A percentile compares a stretch with the other conserved stretches of the same genome.
Conservation (phyloP, 2,888 invertebrate species). For the Pollenia amentaria region DNA sequence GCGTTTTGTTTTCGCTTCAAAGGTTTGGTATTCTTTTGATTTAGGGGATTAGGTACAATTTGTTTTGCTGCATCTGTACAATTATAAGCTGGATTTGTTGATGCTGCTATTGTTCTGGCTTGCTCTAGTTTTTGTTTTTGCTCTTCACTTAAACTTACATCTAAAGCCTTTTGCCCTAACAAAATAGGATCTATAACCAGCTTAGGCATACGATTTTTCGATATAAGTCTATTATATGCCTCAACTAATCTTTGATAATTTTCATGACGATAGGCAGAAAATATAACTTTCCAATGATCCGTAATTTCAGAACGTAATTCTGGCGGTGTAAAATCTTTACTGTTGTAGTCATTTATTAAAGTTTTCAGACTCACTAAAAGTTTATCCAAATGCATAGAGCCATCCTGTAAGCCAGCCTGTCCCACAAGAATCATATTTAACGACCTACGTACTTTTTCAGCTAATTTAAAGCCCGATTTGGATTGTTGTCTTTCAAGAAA, state of each 20-base stretch:
- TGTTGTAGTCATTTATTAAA: constrained; percentile 77
- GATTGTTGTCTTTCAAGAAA: constrained; percentile 85
- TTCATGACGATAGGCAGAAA: constrained; percentile 84
- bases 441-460: constrained; percentile 85
- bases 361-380: constrained; percentile 82
- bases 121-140: constrained; percentile 76
- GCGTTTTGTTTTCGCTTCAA: constrained; percentile 58
- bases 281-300: constrained; percentile 86
- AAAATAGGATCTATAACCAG: constrained; percentile 79
- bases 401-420: constrained; percentile 86
- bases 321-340: constrained; percentile 82
- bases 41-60: constrained; percentile 57
- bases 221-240: constrained; percentile 77
- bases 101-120: background rate
- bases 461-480: constrained; percentile 83
- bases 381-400: constrained; percentile 85
- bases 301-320: constrained; percentile 85
- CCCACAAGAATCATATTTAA: constrained; percentile 87
- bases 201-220: constrained; percentile 79
- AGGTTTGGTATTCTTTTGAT: constrained; percentile 54
- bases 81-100: background rate
- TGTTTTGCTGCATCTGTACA: constrained; percentile 32
- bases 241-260: constrained; percentile 81
- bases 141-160: constrained; percentile 72
- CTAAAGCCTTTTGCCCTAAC: constrained; percentile 76